Conservation (phyloP, 2,797 vertebrate genomes). For the Pipistrellus kuhlii region DNA sequence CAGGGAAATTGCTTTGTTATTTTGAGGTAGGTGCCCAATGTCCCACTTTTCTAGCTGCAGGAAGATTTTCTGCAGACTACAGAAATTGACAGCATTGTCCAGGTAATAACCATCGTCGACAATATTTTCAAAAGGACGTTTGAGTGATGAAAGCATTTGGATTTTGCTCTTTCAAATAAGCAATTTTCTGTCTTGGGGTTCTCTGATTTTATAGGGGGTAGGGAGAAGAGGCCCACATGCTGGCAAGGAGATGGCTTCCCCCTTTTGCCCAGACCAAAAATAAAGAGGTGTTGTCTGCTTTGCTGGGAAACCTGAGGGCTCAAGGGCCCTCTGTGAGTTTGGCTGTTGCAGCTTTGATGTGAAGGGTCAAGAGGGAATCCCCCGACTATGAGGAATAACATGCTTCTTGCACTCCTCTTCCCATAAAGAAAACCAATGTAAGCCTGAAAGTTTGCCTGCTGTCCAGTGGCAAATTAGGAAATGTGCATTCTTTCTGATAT, state of each 20-base stretch:
- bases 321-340: neutral
- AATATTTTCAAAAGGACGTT: constrained; percentile 83
- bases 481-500: neutral
- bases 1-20: constrained; percentile 74
- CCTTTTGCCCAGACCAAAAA: neutral
- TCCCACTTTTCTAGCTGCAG: constrained; percentile 77
- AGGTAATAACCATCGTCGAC: constrained; percentile 71
- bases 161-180: constrained; percentile 79
- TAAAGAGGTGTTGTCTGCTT: neutral
- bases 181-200: constrained; percentile 77
- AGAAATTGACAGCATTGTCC: constrained; percentile 82
- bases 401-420: neutral
- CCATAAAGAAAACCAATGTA: neutral
- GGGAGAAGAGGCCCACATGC: neutral
- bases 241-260: neutral
- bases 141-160: constrained; percentile 78
- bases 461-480: constrained; percentile 7
- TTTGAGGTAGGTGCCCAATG: constrained; percentile 78
- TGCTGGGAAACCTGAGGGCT: neutral
- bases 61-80: constrained; percentile 79
- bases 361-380: constrained; percentile 30
- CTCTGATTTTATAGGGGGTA: constrained; percentile 70
- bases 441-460: constrained; percentile 48
- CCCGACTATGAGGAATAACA: neutral
- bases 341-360: neutral